Evolutionary conservation across 2,113 vertebrate species (phyloP), one percentile per base, ranked within the genome.

Genomic region (Rhinichthys klamathensis): DNA sequence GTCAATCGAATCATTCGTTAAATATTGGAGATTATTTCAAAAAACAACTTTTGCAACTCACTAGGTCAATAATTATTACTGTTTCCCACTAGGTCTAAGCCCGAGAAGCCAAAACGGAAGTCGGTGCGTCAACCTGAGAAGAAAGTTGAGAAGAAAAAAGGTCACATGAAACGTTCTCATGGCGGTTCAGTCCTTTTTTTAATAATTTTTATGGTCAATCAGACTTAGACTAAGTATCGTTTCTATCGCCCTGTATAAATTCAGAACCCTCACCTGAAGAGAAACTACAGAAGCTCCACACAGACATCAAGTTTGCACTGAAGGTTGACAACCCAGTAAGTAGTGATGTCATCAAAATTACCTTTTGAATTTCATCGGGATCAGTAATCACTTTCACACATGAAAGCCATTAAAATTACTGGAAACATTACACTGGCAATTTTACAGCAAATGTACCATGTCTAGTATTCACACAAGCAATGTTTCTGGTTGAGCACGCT

Each of bases 291-390:
- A 99, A 99, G 82, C 95, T 99, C 21, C 98, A 99, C 94, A 97
- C 96, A 0, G 98, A 99, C 87, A 96, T 99, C 89, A 99, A 98
- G 91, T 99, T 97, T 91, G 96, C 98, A 35, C 94, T 99, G 74
- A 99, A 99, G 90, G 98, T 99, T 6, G 98, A 99, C 92, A 98
- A 95, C 89, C 98, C 98, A 63, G 98, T 99, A 90, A 95, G 97
- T 91, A 6, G 49, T 44, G 12, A n/a, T 23, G 65, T 46, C 1
- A 9, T 0, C 23, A 51, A 56, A 56, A 56, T 21, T 0, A 56
- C 54, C 54, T 56, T 56, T 56, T 56, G 54, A 12, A n/a, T 2
- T 73, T 44, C 38, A 13, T n/a, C 6, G 6, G 54, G 18, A 21
- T 56, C 54, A 56, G 18, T 23, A 56, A 25, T 16, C 27, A 80